Evolutionary conservation across 2,113 vertebrate species (phyloP).

Genomic region (Callipepla californica): DNA sequence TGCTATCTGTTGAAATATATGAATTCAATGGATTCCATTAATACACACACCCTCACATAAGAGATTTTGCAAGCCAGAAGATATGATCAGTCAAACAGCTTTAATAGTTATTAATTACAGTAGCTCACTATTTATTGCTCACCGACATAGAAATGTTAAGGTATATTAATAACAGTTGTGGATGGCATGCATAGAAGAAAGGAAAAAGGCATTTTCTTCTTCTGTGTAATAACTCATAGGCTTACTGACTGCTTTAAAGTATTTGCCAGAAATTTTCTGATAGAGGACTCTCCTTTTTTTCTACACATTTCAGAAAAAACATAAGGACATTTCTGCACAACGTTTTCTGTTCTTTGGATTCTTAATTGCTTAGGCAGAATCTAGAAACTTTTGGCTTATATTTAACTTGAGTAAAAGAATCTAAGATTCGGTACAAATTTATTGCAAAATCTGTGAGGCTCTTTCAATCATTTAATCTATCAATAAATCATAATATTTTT

Average conservation of each 20-base stretch:
- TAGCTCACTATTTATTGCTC: conserved; percentile 74
- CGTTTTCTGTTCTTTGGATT: background rate
- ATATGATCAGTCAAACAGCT: conserved; percentile 81
- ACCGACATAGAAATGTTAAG: conserved; percentile 59
- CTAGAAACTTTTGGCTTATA: background rate
- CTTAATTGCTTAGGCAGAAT: background rate
- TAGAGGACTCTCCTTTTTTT: background rate
- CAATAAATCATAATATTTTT: fast-evolving
- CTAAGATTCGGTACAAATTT: background rate
- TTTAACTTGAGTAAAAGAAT: background rate
- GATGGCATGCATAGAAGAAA: conserved; percentile 42
- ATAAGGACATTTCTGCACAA: background rate
- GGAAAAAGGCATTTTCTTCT: background rate
- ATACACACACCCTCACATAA: conserved; percentile 79
- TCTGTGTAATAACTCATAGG: conserved; percentile 50
- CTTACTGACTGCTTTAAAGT: conserved; percentile 11
- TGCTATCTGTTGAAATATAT: conserved; percentile 85
- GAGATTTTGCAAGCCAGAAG: conserved; percentile 78
- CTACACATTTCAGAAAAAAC: background rate
- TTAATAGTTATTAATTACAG: conserved; percentile 85
- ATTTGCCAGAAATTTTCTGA: conserved; percentile 1
- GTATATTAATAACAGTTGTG: conserved; percentile 64
- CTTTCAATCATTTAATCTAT: background rate
- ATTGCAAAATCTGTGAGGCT: background rate
- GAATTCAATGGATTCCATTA: conserved; percentile 86